These are phyloP conservation scores for Orbicella faveolata DNA, from an alignment of 64 coral and sea anemone genomes.

Conservation along the genomic window DNA sequence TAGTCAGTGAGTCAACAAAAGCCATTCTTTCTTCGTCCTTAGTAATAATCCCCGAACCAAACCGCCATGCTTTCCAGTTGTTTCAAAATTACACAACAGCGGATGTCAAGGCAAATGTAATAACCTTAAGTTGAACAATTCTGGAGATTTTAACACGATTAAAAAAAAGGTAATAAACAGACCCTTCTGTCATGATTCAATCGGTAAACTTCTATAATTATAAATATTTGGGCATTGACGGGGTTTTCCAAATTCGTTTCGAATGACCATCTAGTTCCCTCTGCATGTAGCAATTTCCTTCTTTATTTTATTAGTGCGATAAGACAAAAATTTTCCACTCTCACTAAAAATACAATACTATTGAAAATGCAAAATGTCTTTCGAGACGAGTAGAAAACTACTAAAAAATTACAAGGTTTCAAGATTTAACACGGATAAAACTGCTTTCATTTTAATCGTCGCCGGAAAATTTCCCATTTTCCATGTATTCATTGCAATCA, in stretches of 20 bases:
- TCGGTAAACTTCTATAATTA: neutral
- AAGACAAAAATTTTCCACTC: conserved; percentile 3
- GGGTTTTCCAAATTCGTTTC: neutral
- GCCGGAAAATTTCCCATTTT: neutral
- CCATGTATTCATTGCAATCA: neutral
- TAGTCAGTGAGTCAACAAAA: neutral
- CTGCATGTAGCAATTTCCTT: neutral
- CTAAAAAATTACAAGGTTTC: neutral
- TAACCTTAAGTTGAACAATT: neutral
- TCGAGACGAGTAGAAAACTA: neutral
- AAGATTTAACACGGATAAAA: neutral
- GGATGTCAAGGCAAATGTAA: neutral
- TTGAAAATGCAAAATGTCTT: neutral
- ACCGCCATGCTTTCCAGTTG: neutral
- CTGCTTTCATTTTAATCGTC: neutral
- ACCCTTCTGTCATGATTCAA: neutral
- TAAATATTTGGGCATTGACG: neutral
- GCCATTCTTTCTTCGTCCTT: neutral
- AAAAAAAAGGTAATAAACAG: neutral
- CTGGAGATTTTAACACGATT: neutral
- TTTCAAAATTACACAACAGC: neutral
- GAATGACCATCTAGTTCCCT: neutral
- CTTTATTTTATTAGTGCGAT: conserved; percentile 1
- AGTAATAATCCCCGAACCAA: neutral
- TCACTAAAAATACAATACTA: neutral